A percentile compares a stretch with the other conserved stretches of the same genome.
Evolutionary conservation across 2,888 invertebrate species (phyloP).

Genomic region (Lithophane socia): DNA sequence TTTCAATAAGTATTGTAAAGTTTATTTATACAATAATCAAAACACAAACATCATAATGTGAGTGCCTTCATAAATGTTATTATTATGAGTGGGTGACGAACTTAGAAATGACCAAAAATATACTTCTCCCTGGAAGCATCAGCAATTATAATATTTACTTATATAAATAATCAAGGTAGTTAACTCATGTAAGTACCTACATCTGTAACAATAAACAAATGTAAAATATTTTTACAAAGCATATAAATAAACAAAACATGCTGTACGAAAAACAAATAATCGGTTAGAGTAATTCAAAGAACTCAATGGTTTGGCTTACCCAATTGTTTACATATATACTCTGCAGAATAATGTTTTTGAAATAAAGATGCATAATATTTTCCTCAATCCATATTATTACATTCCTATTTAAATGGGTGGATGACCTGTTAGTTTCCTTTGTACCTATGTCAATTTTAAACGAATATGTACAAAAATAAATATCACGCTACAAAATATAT

Average conservation of each 20-base stretch:
- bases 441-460: neutral
- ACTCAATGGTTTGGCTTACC: neutral
- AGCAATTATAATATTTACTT: neutral
- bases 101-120: neutral
- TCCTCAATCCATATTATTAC: neutral
- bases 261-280: neutral
- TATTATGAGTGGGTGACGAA: neutral
- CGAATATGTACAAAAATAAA: neutral
- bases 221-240: neutral
- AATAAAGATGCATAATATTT: neutral
- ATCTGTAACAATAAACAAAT: slow-evolving; percentile 6
- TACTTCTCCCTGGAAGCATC: neutral
- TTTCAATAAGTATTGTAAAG: slow-evolving; percentile 5
- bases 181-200: neutral
- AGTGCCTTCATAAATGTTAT: neutral
- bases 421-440: slow-evolving; percentile 1
- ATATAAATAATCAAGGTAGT: neutral
- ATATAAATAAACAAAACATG: neutral
- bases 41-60: neutral
- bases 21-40: neutral
- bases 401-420: slow-evolving; percentile 7
- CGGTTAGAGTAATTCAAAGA: neutral
- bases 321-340: neutral
- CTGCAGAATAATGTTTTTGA: neutral
- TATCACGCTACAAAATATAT: neutral